phyloP scores from a whole-genome alignment of 1,140 invertebrate species.

The Mylabris phalerata region DNA sequence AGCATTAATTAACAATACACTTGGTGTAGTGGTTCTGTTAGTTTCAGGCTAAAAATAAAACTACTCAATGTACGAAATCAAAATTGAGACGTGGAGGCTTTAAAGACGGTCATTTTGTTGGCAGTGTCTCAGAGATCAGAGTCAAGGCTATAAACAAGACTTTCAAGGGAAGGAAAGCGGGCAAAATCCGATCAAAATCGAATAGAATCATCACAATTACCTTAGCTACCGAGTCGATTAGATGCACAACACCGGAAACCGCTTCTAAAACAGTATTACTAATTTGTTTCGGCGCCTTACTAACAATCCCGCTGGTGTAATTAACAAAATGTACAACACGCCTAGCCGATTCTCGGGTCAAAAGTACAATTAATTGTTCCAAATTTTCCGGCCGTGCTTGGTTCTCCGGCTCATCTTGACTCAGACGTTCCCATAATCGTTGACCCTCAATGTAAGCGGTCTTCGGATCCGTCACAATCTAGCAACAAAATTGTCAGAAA shows the following conservation, averaged over 20 bases:
- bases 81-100: too few species aligned
- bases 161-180: too few species aligned
- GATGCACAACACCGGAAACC: conserved; percentile 22
- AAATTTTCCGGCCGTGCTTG: conserved; percentile 67
- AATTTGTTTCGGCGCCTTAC: conserved; percentile 48
- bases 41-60: conserved; percentile 11
- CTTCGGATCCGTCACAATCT: conserved; percentile 71
- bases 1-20: conserved; percentile 13
- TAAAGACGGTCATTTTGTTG: too few species aligned
- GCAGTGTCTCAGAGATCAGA: too few species aligned
- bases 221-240: conserved; percentile 31
- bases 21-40: conserved; percentile 13
- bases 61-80: background rate
- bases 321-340: conserved; percentile 69
- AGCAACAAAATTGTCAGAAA: conserved; percentile 15
- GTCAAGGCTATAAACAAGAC: too few species aligned
- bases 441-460: conserved; percentile 64
- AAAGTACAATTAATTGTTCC: conserved; percentile 65
- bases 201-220: conserved; percentile 12
- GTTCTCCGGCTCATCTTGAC: conserved; percentile 72
- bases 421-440: conserved; percentile 61
- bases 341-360: conserved; percentile 65
- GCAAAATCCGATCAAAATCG: too few species aligned
- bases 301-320: conserved; percentile 50
- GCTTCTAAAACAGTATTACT: conserved; percentile 17